Evolutionary conservation across 2,888 invertebrate genomes (phyloP).

Genomic region (Drosophila mercatorum): DNA sequence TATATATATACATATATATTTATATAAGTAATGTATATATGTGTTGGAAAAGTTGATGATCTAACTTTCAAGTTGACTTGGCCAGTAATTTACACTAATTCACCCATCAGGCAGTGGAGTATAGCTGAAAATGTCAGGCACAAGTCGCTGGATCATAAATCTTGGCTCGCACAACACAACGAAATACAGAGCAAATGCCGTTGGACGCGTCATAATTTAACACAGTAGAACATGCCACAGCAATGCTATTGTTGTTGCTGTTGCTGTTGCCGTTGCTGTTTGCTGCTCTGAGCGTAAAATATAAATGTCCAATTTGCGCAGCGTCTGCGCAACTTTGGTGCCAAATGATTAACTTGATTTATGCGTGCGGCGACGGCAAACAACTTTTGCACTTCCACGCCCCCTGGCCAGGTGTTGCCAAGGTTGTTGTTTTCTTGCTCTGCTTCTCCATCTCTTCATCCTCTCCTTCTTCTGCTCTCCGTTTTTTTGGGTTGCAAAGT

Average conservation of each 20-base stretch:
- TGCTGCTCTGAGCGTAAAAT: slow-evolving; percentile 59
- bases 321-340: slow-evolving; percentile 61
- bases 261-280: slow-evolving; percentile 29
- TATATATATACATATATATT: neutral
- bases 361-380: slow-evolving; percentile 74
- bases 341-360: slow-evolving; percentile 80
- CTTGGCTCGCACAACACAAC: slow-evolving; percentile 39
- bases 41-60: slow-evolving; percentile 26
- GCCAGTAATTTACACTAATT: slow-evolving; percentile 59
- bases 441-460: neutral
- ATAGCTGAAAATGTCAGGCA: slow-evolving; percentile 66
- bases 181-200: slow-evolving; percentile 37
- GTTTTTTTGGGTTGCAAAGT: slow-evolving; percentile 5
- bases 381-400: slow-evolving; percentile 57
- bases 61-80: slow-evolving; percentile 46
- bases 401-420: slow-evolving; percentile 35
- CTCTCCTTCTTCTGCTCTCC: no score
- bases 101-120: slow-evolving; percentile 53
- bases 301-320: slow-evolving; percentile 80
- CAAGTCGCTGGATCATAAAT: slow-evolving; percentile 73
- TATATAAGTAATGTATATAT: neutral
- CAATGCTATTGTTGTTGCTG: slow-evolving; percentile 39
- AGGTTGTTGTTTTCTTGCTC: slow-evolving; percentile 1
- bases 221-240: slow-evolving; percentile 43
- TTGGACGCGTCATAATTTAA: slow-evolving; percentile 66